Percentiles rank a stretch among this genome's conserved stretches.
Conservation (phyloP, 2,888 invertebrate species). For the Drosophila helvetica region DNA sequence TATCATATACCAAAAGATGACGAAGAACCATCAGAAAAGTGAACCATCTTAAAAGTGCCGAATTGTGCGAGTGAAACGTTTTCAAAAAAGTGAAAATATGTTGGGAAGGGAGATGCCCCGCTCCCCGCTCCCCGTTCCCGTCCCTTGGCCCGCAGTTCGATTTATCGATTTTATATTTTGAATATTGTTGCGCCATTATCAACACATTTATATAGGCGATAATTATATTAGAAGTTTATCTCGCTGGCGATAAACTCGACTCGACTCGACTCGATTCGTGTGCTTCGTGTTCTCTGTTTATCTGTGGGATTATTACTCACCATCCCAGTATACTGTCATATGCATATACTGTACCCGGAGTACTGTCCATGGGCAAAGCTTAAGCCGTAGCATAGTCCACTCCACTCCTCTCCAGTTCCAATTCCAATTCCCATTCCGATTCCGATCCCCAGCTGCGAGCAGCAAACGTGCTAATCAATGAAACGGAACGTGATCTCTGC, state of each 20-base stretch:
- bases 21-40: background rate
- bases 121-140: background rate
- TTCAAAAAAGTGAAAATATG: conserved; percentile 24
- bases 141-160: conserved; percentile 12
- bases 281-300: conserved; percentile 51
- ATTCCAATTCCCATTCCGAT: conserved; percentile 1
- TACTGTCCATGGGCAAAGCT: background rate
- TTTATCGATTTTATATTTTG: conserved; percentile 77
- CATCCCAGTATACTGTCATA: background rate
- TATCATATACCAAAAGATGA: no score
- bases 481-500: conserved; percentile 36
- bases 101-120: conserved; percentile 9
- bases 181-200: conserved; percentile 77
- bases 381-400: background rate
- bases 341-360: no score
- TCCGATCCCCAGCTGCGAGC: conserved; percentile 6
- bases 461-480: conserved; percentile 32
- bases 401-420: background rate
- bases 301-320: conserved; percentile 63
- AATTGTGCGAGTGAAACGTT: conserved; percentile 27
- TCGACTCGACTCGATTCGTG: conserved; percentile 37
- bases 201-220: conserved; percentile 75
- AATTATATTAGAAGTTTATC: conserved; percentile 74
- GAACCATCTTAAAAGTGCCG: conserved; percentile 30
- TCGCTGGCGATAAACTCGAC: conserved; percentile 44